phyloP scores from a whole-genome alignment of 2,888 invertebrate species.

The Trimorus sp. region DNA sequence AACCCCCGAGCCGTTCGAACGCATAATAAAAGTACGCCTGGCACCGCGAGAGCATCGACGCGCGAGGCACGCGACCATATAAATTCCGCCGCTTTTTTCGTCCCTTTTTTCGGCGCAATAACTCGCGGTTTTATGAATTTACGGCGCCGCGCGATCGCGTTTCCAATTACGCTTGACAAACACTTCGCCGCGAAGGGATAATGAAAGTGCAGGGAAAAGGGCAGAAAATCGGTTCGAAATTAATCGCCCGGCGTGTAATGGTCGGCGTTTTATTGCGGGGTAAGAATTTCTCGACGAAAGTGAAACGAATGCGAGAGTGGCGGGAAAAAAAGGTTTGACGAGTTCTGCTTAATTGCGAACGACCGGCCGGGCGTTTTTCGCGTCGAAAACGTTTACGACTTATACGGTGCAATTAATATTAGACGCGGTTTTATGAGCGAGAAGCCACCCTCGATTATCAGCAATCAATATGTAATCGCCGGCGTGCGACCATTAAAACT shows the following conservation, averaged over 20 bases:
- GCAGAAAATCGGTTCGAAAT: too few relatives aligned
- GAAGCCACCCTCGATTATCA: conserved; percentile 10
- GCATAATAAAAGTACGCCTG: conserved; percentile 40
- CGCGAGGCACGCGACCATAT: conserved; percentile 73
- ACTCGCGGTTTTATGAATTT: conserved; percentile 22
- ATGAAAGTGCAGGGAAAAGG: too few relatives aligned
- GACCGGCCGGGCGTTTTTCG: background rate
- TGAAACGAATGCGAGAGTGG: too few relatives aligned
- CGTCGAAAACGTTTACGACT: background rate
- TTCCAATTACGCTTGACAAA: background rate
- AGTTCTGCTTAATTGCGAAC: too few relatives aligned
- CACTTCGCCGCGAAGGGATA: too few relatives aligned
- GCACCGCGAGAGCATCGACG: conserved; percentile 43
- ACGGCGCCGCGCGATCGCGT: background rate
- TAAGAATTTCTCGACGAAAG: too few relatives aligned
- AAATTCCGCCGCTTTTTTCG: conserved; percentile 33
- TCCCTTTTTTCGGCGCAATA: background rate
- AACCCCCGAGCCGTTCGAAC: conserved; percentile 56
- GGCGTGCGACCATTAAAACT: conserved; percentile 22
- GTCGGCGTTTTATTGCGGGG: too few relatives aligned
- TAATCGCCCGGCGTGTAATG: too few relatives aligned
- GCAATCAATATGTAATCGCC: conserved; percentile 24
- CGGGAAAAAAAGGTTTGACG: too few relatives aligned
- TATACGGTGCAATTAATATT: background rate
- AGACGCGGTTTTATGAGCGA: background rate